Base-by-base conservation (phyloP, 2,888 invertebrate species). In the Scrobipalpa atriplicella region DNA sequence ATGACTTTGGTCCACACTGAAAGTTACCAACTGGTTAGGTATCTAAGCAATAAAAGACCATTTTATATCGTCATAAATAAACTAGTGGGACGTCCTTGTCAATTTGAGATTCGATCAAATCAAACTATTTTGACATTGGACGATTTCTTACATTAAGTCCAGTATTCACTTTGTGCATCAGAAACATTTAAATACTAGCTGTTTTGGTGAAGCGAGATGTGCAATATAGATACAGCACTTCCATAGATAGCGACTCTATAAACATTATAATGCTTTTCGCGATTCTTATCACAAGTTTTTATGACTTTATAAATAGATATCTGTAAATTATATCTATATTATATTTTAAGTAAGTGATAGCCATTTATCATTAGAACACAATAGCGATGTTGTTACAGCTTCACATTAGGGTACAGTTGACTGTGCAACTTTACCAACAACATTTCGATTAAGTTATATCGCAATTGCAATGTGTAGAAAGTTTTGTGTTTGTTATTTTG, bases 221-320 rank as follows among this genome's bases (percentile, higher is more conserved):
- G 78, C 78, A 78, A 81, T 82, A 86, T 84, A 83, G 90, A 90
- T 90, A 88, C 75, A 76, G 74, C 78, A 78, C 80, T 79, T 79
- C 78, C 78, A 83, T 78, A 85, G 81, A 85, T 83, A 84, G 84
- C 82, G 81, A 80, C 78, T 83, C 83, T 9, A 83, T 87, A 87
- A 88, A 85, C 81, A 79, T 77, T 86, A 86, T 84, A 87, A 88
- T 85, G 82, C 77, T 82, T 81, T 77, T 75, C 73, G 18, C 72
- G 91, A 91, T 92, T 81, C 82, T 83, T 86, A 91, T 90, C 90
- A 81, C 71, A 70, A 73, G 80, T 84, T 87, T 89, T 92, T 90
- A 91, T 88, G 81, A 81, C 84, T 80, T 78, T 76, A 84, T 82
- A 86, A 91, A 90, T 90, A 86, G 86, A 78, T 83, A 86, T 87